phyloP scores from a whole-genome alignment of 2,797 vertebrate genomes.

The Galaxias olidus region DNA sequence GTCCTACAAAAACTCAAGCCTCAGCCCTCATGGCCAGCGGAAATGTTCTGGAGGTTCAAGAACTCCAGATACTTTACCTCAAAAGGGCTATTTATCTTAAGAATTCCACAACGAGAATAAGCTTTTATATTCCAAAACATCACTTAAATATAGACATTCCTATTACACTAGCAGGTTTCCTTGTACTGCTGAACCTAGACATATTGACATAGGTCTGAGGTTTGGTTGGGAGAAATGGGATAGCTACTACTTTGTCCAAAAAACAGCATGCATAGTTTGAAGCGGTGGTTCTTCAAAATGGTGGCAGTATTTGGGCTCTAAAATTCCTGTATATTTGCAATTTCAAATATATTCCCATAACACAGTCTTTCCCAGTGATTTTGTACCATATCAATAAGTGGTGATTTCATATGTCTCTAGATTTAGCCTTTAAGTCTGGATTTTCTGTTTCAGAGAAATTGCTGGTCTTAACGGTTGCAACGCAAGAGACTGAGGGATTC shows the following conservation, averaged over 20 bases:
- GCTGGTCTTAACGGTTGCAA: constrained; percentile 91
- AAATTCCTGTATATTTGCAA: constrained; percentile 10
- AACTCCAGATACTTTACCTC: constrained; percentile 41
- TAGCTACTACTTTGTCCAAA: constrained; percentile 46
- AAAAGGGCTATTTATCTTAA: constrained; percentile 24
- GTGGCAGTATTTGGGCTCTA: constrained; percentile 34
- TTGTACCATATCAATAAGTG: constrained; percentile 14
- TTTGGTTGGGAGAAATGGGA: constrained; percentile 56
- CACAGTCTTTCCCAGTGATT: constrained; percentile 31
- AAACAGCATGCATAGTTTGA: constrained; percentile 44
- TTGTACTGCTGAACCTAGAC: constrained; percentile 41
- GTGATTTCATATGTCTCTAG: constrained; percentile 20
- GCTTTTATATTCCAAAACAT: constrained; percentile 39
- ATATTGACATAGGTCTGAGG: constrained; percentile 74
- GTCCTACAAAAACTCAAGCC: constrained; percentile 42
- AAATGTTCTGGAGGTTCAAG: constrained; percentile 61
- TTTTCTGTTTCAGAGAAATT: constrained; percentile 83
- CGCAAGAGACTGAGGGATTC: constrained; percentile 92
- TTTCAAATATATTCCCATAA: not conserved
- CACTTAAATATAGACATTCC: constrained; percentile 19
- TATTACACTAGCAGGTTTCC: constrained; percentile 41
- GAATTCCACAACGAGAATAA: constrained; percentile 33
- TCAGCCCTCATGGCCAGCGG: constrained; percentile 50
- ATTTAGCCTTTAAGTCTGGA: constrained; percentile 15
- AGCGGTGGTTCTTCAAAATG: constrained; percentile 27